These are phyloP conservation scores for Onychomys leucogaster DNA, from an alignment of 2,797 vertebrate species.

Conservation along the genomic window DNA sequence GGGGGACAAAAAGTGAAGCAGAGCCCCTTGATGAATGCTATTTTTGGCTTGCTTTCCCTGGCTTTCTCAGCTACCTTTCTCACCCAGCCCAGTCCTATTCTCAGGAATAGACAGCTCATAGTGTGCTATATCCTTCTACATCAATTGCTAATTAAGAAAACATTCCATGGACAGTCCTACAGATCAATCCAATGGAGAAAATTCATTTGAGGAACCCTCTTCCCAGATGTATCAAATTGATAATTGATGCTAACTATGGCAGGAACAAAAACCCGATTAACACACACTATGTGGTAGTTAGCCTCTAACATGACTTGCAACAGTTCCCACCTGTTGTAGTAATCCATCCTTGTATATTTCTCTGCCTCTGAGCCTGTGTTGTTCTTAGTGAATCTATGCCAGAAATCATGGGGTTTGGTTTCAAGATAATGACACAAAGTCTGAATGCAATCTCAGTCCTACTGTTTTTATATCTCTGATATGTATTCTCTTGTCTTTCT, in stretches of 20 bases:
- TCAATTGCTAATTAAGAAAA: background rate
- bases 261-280: background rate
- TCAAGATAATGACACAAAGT: background rate
- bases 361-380: background rate
- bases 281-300: no score
- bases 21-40: background rate
- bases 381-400: background rate
- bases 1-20: background rate
- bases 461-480: background rate
- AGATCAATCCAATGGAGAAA: background rate
- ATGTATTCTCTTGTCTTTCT: background rate
- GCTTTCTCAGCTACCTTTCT: background rate
- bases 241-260: background rate
- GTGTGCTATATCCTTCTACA: background rate
- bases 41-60: background rate
- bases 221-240: background rate
- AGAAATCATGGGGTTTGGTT: background rate
- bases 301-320: background rate
- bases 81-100: background rate
- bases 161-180: background rate
- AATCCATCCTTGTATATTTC: background rate
- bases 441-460: background rate
- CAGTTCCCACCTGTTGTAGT: background rate
- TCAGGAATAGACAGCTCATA: background rate
- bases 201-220: background rate